Conservation (phyloP, 2,888 invertebrate species). For the Sesia bembeciformis region DNA sequence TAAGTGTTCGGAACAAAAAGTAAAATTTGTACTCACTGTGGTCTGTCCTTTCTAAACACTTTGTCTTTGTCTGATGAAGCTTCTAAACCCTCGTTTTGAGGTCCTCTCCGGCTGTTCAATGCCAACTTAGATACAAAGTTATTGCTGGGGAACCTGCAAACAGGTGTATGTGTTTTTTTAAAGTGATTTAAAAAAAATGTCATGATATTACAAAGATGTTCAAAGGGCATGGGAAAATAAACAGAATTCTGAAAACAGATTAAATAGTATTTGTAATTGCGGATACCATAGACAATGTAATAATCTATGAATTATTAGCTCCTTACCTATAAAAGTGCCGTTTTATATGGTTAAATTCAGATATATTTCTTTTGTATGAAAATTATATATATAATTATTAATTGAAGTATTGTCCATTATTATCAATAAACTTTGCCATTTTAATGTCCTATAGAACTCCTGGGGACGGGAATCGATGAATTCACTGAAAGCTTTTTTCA, state of each 20-base stretch:
- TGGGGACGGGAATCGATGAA: no score
- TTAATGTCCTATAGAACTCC: no score
- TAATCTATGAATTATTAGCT: no score
- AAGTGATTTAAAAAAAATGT: neutral
- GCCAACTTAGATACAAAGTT: slow-evolving; percentile 24
- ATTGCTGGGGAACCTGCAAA: slow-evolving; percentile 24
- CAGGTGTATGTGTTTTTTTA: neutral
- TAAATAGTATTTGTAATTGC: neutral
- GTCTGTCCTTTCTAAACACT: slow-evolving; percentile 58
- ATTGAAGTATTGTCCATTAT: no score
- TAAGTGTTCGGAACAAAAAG: no score
- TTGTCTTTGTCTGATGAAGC: slow-evolving; percentile 39
- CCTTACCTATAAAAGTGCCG: no score
- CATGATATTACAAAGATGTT: neutral
- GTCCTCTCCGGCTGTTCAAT: slow-evolving; percentile 62
- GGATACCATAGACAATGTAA: no score
- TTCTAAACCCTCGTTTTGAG: slow-evolving; percentile 71
- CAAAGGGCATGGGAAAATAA: neutral
- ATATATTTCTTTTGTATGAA: no score
- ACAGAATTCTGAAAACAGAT: neutral
- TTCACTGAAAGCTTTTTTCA: no score
- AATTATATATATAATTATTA: no score
- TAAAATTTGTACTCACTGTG: slow-evolving; percentile 41
- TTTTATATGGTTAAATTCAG: no score
- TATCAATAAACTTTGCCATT: no score